Conservation (phyloP, 2,113 vertebrate species). For the Tautogolabrus adspersus region DNA sequence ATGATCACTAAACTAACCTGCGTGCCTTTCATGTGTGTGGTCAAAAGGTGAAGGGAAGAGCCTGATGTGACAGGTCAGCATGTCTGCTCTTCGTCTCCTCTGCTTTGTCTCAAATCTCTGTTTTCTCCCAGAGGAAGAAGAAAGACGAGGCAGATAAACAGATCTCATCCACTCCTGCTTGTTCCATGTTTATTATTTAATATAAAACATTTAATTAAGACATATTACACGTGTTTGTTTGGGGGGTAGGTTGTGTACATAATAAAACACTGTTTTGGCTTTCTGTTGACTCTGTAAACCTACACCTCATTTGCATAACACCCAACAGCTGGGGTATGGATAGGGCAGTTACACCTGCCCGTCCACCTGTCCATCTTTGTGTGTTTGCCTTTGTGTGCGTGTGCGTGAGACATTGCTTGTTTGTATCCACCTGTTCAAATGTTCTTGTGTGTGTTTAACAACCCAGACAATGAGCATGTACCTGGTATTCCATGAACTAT, state of each 20-base stretch:
- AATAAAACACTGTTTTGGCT: conserved; percentile 51
- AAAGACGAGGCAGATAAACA: too few species aligned
- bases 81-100: too few species aligned
- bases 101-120: too few species aligned
- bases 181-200: too few species aligned
- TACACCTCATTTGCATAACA: conserved; percentile 79
- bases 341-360: conserved; percentile 72
- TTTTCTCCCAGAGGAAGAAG: too few species aligned
- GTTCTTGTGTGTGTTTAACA: conserved; percentile 44
- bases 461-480: conserved; percentile 36
- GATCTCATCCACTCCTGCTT: too few species aligned
- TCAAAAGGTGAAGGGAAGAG: too few species aligned
- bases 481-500: background rate
- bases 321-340: conserved; percentile 78
- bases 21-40: too few species aligned
- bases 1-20: too few species aligned
- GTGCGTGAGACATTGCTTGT: conserved; percentile 1
- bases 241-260: background rate
- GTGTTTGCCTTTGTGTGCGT: conserved; percentile 36
- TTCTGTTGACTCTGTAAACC: conserved; percentile 80
- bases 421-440: conserved; percentile 74
- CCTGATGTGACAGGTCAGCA: too few species aligned
- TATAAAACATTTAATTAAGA: too few species aligned
- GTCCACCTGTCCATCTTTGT: conserved; percentile 60
- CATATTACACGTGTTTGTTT: conserved; percentile 3